A percentile compares a stretch with the other conserved stretches of the same genome.
Evolutionary conservation across 2,113 vertebrate genomes (phyloP).

Genomic region (Phalacrocorax carbo): DNA sequence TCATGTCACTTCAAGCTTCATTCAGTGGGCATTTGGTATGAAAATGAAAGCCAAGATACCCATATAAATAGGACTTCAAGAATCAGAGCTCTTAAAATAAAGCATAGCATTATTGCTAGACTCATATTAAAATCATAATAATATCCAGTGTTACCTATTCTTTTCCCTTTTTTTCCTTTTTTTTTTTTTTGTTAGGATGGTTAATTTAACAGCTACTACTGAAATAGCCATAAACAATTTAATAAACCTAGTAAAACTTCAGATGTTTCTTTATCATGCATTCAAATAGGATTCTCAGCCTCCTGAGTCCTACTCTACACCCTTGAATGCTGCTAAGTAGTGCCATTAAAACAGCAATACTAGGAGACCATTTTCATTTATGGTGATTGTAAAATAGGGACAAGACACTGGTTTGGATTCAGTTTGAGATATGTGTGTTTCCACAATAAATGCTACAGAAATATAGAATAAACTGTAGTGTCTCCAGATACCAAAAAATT

Average conservation of each 20-base stretch:
- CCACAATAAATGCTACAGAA: background rate
- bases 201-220: slow-evolving; percentile 45
- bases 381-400: background rate
- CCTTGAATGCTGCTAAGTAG: slow-evolving; percentile 50
- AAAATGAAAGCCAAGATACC: slow-evolving; percentile 26
- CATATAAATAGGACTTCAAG: slow-evolving; percentile 8
- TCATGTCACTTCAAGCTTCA: slow-evolving; percentile 16
- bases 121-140: background rate
- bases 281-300: slow-evolving; percentile 45
- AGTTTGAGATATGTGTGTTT: background rate
- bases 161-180: background rate
- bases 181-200: background rate
- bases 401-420: background rate
- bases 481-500: background rate
- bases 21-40: background rate
- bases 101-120: background rate
- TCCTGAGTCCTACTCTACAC: slow-evolving; percentile 38
- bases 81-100: slow-evolving; percentile 19
- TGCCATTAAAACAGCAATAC: slow-evolving; percentile 32
- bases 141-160: background rate
- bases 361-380: slow-evolving; percentile 28
- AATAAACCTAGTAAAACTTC: slow-evolving; percentile 59
- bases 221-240: slow-evolving; percentile 56
- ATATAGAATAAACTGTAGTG: background rate
- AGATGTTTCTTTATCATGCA: slow-evolving; percentile 52